Conservation (phyloP, 2,888 invertebrate genomes). For the Aphrophora alni region DNA sequence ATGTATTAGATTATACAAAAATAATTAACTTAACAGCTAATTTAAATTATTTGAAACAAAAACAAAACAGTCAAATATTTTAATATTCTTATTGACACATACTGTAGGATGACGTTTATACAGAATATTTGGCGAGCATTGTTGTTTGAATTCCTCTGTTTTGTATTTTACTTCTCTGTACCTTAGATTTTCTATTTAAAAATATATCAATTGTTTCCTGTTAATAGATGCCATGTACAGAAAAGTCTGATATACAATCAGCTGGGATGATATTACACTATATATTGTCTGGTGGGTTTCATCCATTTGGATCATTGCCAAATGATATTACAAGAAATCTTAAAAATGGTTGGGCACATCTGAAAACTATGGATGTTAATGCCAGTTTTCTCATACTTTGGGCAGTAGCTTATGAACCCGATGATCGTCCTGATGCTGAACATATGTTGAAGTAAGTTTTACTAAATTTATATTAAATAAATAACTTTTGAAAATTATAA, state of each 20-base stretch:
- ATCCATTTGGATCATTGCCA: slow-evolving; percentile 57
- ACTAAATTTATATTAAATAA: too few species aligned
- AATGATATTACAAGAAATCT: slow-evolving; percentile 56
- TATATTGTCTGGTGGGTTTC: slow-evolving; percentile 56
- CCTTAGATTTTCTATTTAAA: not conserved
- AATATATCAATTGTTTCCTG: not conserved
- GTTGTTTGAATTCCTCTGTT: too few species aligned
- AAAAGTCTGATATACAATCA: slow-evolving; percentile 57
- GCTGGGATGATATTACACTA: slow-evolving; percentile 56
- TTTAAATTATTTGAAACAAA: too few species aligned
- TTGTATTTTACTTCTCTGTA: too few species aligned
- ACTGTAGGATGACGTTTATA: too few species aligned
- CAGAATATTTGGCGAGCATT: too few species aligned
- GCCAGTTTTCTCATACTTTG: slow-evolving; percentile 56
- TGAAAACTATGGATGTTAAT: slow-evolving; percentile 53
- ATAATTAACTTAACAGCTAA: too few species aligned
- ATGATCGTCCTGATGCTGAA: slow-evolving; percentile 53
- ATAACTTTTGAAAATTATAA: too few species aligned
- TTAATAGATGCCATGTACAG: slow-evolving; percentile 11
- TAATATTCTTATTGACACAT: too few species aligned
- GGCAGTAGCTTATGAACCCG: slow-evolving; percentile 57
- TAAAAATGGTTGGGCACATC: slow-evolving; percentile 51
- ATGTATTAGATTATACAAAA: too few species aligned
- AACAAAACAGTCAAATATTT: too few species aligned
- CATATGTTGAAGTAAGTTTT: not conserved